A percentile compares a stretch with the other conserved stretches of the same genome.
Evolutionary conservation across 2,113 vertebrate genomes (phyloP).

Genomic region (Clarias magur): DNA sequence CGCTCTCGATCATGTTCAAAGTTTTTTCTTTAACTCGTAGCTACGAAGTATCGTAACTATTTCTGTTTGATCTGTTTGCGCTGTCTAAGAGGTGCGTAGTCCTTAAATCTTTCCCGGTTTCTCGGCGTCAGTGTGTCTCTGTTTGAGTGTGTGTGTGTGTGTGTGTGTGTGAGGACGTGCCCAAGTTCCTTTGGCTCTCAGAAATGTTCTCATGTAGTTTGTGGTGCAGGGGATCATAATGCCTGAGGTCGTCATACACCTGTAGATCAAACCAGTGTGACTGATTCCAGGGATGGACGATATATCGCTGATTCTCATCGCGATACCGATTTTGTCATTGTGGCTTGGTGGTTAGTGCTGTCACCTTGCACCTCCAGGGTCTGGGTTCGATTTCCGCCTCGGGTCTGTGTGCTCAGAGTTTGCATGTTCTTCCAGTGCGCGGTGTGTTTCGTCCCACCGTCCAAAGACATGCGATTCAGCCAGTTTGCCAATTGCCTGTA

Average conservation of each 20-base stretch:
- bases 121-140: conserved; percentile 10
- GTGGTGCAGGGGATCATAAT: neutral
- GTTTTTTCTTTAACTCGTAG: neutral
- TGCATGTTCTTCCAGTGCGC: too few relatives aligned
- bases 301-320: neutral
- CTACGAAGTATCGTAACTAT: neutral
- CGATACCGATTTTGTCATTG: neutral
- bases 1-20: neutral
- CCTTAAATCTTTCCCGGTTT: neutral
- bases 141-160: neutral
- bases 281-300: neutral
- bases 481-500: too few relatives aligned
- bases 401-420: too few relatives aligned
- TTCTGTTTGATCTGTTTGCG: neutral
- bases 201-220: neutral
- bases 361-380: too few relatives aligned
- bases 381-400: too few relatives aligned
- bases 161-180: neutral
- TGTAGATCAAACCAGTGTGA: neutral
- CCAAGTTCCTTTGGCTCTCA: neutral
- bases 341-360: too few relatives aligned
- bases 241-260: neutral
- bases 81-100: neutral
- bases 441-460: too few relatives aligned
- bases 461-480: too few relatives aligned